phyloP scores from a whole-genome alignment of 2,888 invertebrate genomes.

The Cosmorhoe ocellata region DNA sequence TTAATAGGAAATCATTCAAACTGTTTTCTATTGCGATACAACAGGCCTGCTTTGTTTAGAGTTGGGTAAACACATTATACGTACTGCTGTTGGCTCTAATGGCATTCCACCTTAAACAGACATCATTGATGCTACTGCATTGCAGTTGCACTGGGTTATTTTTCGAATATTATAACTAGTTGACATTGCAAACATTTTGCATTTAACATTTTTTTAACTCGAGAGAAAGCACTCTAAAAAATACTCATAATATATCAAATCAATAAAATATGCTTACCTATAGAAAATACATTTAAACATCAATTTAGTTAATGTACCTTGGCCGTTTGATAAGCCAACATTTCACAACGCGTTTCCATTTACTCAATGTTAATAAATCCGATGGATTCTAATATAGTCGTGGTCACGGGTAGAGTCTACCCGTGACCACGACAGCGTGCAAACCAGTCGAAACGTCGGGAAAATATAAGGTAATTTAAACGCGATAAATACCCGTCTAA shows the following conservation, averaged over 20 bases:
- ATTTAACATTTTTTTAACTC: too few relatives aligned
- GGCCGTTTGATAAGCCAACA: conserved; percentile 12
- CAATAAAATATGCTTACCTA: too few relatives aligned
- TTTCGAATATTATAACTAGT: conserved; percentile 7
- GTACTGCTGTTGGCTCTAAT: conserved; percentile 14
- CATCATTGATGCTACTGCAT: conserved; percentile 27
- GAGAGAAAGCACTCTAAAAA: too few relatives aligned
- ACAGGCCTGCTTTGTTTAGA: conserved; percentile 11
- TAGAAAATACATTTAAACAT: conserved; percentile 18
- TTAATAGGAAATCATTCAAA: too few relatives aligned
- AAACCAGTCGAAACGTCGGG: too few relatives aligned
- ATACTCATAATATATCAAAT: too few relatives aligned
- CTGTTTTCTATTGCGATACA: neutral
- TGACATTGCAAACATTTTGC: too few relatives aligned
- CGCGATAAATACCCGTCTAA: too few relatives aligned
- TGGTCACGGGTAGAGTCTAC: too few relatives aligned
- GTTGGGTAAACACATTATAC: conserved; percentile 21
- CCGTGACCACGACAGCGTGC: too few relatives aligned
- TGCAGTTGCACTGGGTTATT: conserved; percentile 16
- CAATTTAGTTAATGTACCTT: conserved; percentile 11
- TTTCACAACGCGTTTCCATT: conserved; percentile 11
- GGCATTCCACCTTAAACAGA: conserved; percentile 20
- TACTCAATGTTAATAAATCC: conserved; percentile 1
- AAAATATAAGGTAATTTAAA: too few relatives aligned
- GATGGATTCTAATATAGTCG: conserved; percentile 15